Evolutionary conservation across 2,113 vertebrate genomes (phyloP), one percentile per base, ranked within the genome.

Genomic region (Galbula dea): DNA sequence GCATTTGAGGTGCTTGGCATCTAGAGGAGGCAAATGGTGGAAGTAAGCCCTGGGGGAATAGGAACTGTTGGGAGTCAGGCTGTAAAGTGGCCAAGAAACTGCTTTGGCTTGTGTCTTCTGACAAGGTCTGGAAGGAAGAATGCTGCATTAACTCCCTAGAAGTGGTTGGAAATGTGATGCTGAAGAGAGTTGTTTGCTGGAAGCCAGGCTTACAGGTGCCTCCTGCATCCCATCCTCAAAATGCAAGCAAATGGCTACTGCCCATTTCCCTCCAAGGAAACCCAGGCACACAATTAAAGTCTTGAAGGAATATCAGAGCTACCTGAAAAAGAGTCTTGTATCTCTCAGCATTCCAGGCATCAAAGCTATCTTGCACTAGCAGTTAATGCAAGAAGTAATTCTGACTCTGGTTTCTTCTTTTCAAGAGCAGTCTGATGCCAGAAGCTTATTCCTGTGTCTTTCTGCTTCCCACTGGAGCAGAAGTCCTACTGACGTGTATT

Each of bases 81-180:
- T 78, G 6, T n/a, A 24, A 58, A 71, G 20, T 6, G 57, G 57
- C 23, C 41, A 68, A 79, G 46, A 45, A 80, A 17, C 30, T 15
- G 24, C 66, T 92, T 63, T 85, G 55, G 27, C 46, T 62, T 32
- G 77, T 0, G 0, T 43, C 16, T 77, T 15, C 0, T 27, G 36
- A 8, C 23, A 21, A 18, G 36, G 30, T 16, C 11, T 32, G n/a
- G 86, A 24, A 65, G 58, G 39, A 72, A 24, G 20, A 68, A 27
- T 34, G 20, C 36, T 55, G 34, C 15, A 1, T 37, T 15, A 59
- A 6, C 43, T 51, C 12, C 16, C 75, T 10, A 6, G 5, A 62
- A 43, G 43, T 1, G 5, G 61, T 63, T 12, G 30, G 48, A 63
- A 30, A 6, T 8, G 12, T 0, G 0, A 43, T 3, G 9, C 54